Base-by-base conservation (phyloP, 2,113 vertebrate genomes). In the Macaca mulatta region DNA sequence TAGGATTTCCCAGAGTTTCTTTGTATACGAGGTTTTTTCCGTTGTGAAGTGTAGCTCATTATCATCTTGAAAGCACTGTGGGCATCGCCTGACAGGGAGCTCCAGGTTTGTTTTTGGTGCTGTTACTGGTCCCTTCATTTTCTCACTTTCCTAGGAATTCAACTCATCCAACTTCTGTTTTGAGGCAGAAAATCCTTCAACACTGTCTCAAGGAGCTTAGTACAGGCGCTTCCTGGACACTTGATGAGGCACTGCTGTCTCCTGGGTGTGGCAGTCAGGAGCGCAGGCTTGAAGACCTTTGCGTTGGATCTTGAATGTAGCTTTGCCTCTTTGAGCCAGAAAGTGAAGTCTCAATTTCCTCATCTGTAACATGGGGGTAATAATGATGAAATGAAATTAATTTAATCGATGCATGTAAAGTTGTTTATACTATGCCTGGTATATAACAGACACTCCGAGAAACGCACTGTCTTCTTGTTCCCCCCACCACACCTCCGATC, bases 361-460 rank as follows among this genome's bases (percentile, higher is more conserved):
- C 5, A 5, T 88, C 67, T 82, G 87, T 61, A 4, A 45, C 30
- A 20, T 27, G 50, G 38, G 30, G 40, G 32, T 4, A 1, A 45
- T 4, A 30, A 38, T 11, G 22, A 7, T 12, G 10, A 1, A 23
- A 20, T 16, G 40, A 59, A 23, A 13, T 18, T 0, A 23, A 50
- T 27, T n/a, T 18, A 13, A 2, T 55, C 38, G n/a, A 9, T 32
- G 43, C 55, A n/a, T 0, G 22, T n/a, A 2, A 25, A 69, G 52
- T n/a, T 50, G 5, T 32, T 50, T 2, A 0, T 0, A 0, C 38
- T 25, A 1, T 1, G 5, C 27, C 8, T 35, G 43, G 17, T 11
- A 0, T 1, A 0, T 0, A 2, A 43, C 2, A 9, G 0, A 4
- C 0, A 4, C 20, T 3, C 72, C 2, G 5, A 22, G 18, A 72